Evolutionary conservation across 2,797 vertebrate species (phyloP).

Genomic region (Podarcis lilfordi): DNA sequence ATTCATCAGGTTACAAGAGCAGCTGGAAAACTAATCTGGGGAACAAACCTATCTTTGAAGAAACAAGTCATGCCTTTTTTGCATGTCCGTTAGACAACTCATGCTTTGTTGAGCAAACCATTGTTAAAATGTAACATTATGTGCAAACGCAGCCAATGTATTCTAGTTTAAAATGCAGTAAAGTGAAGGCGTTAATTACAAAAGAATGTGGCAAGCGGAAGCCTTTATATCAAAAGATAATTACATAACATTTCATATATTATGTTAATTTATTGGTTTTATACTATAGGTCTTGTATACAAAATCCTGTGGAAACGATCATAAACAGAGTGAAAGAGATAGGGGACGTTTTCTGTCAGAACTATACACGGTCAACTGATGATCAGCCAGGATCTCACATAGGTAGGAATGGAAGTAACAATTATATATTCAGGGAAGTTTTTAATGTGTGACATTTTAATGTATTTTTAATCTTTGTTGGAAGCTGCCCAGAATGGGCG

Average conservation of each 20-base stretch:
- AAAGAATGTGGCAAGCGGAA: not conserved
- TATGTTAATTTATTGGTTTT: not conserved
- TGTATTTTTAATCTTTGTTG: too few species aligned
- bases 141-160: too few species aligned
- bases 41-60: too few species aligned
- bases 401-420: conserved; percentile 74
- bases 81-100: too few species aligned
- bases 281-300: conserved; percentile 86
- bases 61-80: too few species aligned
- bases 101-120: too few species aligned
- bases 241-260: not conserved
- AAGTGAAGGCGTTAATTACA: not conserved
- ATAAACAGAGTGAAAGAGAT: conserved; percentile 84
- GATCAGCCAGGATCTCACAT: conserved; percentile 92
- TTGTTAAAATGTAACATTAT: too few species aligned
- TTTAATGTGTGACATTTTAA: too few species aligned
- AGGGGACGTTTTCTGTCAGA: conserved; percentile 88
- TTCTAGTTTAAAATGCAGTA: not conserved
- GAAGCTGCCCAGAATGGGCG: too few species aligned
- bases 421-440: accelerated
- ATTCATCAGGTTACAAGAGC: too few species aligned
- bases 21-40: too few species aligned
- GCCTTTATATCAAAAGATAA: too few species aligned
- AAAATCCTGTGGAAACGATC: conserved; percentile 86
- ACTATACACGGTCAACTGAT: conserved; percentile 88